Percentiles rank a stretch among this genome's conserved stretches.
Evolutionary conservation across 2,888 invertebrate species (phyloP).

Genomic region (Sphinx pinastri): DNA sequence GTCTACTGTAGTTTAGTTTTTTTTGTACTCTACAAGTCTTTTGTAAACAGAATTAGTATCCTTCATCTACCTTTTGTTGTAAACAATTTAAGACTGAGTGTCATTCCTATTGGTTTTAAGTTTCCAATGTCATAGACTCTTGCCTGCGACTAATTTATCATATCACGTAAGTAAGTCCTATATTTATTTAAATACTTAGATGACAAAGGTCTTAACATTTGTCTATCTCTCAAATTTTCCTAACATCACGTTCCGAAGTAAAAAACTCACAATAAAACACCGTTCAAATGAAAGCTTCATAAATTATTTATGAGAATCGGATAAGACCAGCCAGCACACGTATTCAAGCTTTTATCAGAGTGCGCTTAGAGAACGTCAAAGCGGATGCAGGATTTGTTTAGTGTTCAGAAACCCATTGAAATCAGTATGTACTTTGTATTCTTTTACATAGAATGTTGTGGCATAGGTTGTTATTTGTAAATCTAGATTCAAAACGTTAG

Average conservation of each 20-base stretch:
- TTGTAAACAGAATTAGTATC: background rate
- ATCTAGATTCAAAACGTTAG: no score
- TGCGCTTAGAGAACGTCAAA: background rate
- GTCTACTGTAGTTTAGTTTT: background rate
- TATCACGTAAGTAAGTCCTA: no score
- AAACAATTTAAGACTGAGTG: background rate
- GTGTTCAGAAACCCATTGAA: background rate
- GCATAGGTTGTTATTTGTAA: background rate
- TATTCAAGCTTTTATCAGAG: background rate
- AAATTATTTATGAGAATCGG: conserved; percentile 11
- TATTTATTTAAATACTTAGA: no score
- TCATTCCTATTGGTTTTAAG: no score
- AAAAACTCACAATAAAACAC: background rate
- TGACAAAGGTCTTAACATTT: no score
- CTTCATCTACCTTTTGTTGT: background rate
- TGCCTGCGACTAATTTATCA: no score
- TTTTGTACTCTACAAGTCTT: background rate
- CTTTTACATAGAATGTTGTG: background rate
- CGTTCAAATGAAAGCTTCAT: conserved; percentile 1
- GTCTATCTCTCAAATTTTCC: background rate
- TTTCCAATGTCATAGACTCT: no score
- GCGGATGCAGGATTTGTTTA: conserved; percentile 5
- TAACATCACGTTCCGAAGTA: background rate
- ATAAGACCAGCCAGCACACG: background rate
- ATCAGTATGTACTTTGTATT: background rate